Base-by-base conservation (phyloP, 2,888 invertebrate genomes). In the Ethmia dodecea region DNA sequence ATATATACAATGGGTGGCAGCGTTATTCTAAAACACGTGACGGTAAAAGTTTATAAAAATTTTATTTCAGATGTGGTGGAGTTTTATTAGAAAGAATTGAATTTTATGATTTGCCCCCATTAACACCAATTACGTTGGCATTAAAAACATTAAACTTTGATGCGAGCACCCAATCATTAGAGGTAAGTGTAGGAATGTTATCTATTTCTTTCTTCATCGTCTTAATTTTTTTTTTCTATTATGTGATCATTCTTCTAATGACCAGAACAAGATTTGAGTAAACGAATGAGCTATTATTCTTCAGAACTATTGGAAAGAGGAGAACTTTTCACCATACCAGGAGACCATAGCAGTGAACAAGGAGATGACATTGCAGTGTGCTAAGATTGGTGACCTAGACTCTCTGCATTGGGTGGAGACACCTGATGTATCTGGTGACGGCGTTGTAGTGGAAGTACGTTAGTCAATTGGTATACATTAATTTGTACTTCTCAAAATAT, bases 381-480 rank as follows among this genome's bases (percentile, higher is more conserved):
- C 31, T 12, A 40, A 12, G 11, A 35, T 40, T 31, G 68, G 72
- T 3, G 54, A 69, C 28, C 18, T 69, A 0, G 38, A 60, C 9
- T 60, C 70, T 0, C 38, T 74, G 13, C 36, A 44, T 1, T 73
- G 72, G 72, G 41, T 62, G 5, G 60, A 67, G 44, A 45, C 45
- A 12, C 39, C 45, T 2, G 36, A 46, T 2, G 43, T 35, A 12
- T 4, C 44, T 30, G 67, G 59, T 13, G 37, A 66, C 3, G 38
- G 16, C 66, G n/a, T n/a, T n/a, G n/a, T n/a, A n/a, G n/a, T 77
- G 0, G 58, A 43, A 45, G 78, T 77, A 54, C 5, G 41, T 50
- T 5, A 30, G 35, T 14, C 16, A 26, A 28, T 9, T 18, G 10
- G 10, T 8, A 10, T 5, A 10, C 14, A 4, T 3, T 5, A 11